Base-by-base conservation (phyloP, 2,113 vertebrate genomes). In the Chaetura pelagica region DNA sequence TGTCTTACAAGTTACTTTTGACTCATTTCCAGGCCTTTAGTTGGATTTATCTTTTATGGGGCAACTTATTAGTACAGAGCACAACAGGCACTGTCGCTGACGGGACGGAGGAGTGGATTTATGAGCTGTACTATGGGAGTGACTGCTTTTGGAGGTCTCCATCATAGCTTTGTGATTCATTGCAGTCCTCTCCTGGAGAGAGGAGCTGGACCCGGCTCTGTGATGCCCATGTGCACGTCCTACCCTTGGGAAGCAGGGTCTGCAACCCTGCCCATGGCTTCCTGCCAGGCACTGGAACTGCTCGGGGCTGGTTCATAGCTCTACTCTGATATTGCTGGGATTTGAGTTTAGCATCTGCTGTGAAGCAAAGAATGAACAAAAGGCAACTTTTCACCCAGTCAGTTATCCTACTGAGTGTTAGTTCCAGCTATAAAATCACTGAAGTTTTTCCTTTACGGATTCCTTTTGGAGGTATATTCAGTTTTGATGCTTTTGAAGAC, bases 91-190 rank as follows among this genome's bases (percentile, higher is more conserved):
- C 17, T n/a, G 21, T 34, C 0, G 0, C 48, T 46, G 61, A 13
- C 23, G 49, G 62, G 44, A 57, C 9, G 0, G 0, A 17, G 16
- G 66, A 59, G 32, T 9, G 14, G 66, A 8, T 82, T 82, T 91
- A 35, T 7, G 17, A 55, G 48, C 54, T 46, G 54, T 10, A 17
- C 44, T 54, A 6, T 4, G 13, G 13, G 27, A n/a, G 49, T 1
- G 13, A 40, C 62, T 0, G 0, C 54, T 68, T 40, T 46, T 55
- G 69, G 54, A 57, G 57, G 30, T 32, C 48, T 35, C 80, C 29
- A 17, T 67, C 42, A 6, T 1, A 63, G 73, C 48, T 10, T 46
- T 7, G 1, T 0, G 0, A 1, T 35, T 46, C 12, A 3, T n/a
- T 38, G 10, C 51, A 6, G 12, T 7, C 32, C 29, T 22, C 10